Conservation (phyloP, 2,113 vertebrate species). For the Petrocephalus microphthalmus region DNA sequence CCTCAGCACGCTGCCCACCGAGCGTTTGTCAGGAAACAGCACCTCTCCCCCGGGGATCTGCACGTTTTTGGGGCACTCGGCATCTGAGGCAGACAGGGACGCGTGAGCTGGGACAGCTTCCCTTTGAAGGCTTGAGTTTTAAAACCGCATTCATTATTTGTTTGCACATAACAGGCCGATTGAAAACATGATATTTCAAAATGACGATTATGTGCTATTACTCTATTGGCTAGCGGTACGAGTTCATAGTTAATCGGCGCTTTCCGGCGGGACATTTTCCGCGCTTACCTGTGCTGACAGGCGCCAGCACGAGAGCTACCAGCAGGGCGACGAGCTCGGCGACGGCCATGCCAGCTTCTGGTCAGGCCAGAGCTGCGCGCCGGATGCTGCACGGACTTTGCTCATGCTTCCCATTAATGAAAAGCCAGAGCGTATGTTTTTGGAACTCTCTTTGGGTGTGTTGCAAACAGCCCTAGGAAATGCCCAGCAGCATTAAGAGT, state of each 20-base stretch:
- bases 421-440: background rate
- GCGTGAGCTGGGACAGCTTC: background rate
- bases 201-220: background rate
- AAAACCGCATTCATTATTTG: background rate
- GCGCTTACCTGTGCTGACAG: background rate
- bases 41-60: background rate
- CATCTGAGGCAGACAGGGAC: background rate
- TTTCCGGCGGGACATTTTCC: background rate
- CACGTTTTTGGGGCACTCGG: background rate
- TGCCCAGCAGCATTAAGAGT: too few relatives aligned
- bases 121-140: background rate
- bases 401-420: slow-evolving; percentile 6
- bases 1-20: slow-evolving; percentile 11
- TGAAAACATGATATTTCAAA: background rate
- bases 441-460: background rate
- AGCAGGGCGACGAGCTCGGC: background rate
- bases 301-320: background rate
- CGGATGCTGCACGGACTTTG: background rate
- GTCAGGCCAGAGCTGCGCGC: background rate
- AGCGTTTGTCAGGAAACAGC: background rate
- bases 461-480: background rate
- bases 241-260: background rate
- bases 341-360: background rate
- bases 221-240: background rate
- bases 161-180: background rate